Base-by-base conservation (phyloP, 2,888 invertebrate genomes). In the Actias luna region DNA sequence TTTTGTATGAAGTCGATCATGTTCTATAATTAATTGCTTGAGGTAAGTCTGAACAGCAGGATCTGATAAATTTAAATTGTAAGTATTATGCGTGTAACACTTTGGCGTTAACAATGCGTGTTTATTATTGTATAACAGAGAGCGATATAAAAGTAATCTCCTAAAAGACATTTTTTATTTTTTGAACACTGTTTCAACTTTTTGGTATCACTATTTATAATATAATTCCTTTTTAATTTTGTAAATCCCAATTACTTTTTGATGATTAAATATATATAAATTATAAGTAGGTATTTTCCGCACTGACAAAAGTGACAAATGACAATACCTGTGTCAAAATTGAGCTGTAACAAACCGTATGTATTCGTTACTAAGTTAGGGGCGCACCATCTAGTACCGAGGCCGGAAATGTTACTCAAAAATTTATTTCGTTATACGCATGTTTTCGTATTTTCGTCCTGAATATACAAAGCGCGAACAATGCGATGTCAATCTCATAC, bases 41-140 rank as follows among this genome's bases (percentile, higher is more conserved):
- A 94, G 80, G 74, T 93, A 94, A 22, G 81, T 84, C 72, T 93
- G 93, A n/a, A 94, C 80, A 1, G 84, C 84, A 33, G 89, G 85
- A 62, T 92, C 91, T 0, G 85, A 74, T 62, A 93, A 73, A 73
- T 92, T 89, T 29, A 92, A 55, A 67, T 82, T 87, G 73, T 87
- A 83, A 5, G 89, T 83, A 67, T 82, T 87, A 72, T 87, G 83
- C 5, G 89, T 83, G 68, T 82, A 83, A 72, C 74, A 78, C 71
- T 76, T 81, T n/a, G 71, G 69, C 12, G 76, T 64, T 3, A 78
- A 57, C 25, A 74, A 61, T 52, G 68, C 69, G 59, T 75, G 60
- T 68, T 77, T 84, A 52, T 82, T 77, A 27, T 75, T 63, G 60
- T 70, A 76, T 66, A 74, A 73, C 33, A 88, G 42, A 0, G 79